A percentile compares a stretch with the other conserved stretches of the same genome.
Conservation (phyloP, 2,888 invertebrate species). For the Mesopsocus fuscifrons region DNA sequence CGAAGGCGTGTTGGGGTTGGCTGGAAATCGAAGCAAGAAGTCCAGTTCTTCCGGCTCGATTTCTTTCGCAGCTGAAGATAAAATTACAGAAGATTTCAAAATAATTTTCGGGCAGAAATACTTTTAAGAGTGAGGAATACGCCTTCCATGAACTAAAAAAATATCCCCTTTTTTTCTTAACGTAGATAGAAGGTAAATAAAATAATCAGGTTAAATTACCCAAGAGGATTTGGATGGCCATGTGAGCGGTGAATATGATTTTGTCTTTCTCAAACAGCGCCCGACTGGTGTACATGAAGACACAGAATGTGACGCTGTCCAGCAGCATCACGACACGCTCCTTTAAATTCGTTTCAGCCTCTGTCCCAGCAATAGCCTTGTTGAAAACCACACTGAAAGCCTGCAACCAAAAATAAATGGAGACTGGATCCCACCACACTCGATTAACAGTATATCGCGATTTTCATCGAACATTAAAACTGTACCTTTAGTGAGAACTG, state of each 20-base stretch:
- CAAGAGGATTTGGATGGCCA: conserved; percentile 54
- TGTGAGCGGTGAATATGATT: conserved; percentile 72
- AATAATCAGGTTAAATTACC: conserved; percentile 1
- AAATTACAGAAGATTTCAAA: neutral
- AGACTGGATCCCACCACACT: neutral
- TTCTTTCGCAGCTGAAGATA: conserved; percentile 29
- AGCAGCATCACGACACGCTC: conserved; percentile 56
- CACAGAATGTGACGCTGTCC: conserved; percentile 71
- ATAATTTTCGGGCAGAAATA: no score
- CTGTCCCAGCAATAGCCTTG: conserved; percentile 55
- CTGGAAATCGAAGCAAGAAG: conserved; percentile 71
- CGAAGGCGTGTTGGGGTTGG: conserved; percentile 47
- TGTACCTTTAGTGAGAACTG: conserved; percentile 74
- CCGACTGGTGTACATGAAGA: conserved; percentile 73
- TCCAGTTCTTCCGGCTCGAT: conserved; percentile 61
- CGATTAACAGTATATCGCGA: neutral
- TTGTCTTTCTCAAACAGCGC: conserved; percentile 86
- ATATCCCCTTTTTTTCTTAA: no score
- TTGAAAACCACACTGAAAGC: conserved; percentile 85
- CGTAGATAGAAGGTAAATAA: no score
- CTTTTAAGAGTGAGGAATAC: no score
- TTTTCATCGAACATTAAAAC: neutral
- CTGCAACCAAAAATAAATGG: conserved; percentile 19
- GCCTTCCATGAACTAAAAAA: no score
- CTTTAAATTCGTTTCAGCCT: conserved; percentile 45